These are phyloP conservation scores for Trachymyrmex septentrionalis DNA, from an alignment of 1,140 invertebrate genomes.

Conservation along the genomic window DNA sequence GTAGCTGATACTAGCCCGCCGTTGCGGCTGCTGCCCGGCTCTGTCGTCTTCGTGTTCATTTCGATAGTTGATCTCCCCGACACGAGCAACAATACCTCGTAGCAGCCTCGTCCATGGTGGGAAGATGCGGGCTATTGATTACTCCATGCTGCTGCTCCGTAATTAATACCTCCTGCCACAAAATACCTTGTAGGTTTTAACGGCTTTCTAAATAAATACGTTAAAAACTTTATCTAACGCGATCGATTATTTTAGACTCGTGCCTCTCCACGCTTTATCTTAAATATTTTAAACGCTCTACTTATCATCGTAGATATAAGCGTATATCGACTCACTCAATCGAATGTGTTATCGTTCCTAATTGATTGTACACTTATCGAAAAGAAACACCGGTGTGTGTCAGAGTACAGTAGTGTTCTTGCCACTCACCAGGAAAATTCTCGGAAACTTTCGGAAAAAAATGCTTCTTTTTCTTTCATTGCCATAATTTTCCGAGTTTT, in stretches of 20 bases:
- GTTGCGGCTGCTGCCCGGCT: background rate
- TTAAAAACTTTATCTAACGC: slow-evolving; percentile 8
- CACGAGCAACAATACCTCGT: slow-evolving; percentile 20
- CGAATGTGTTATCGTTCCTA: background rate
- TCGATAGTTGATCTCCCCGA: slow-evolving; percentile 55
- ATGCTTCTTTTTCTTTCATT: no score
- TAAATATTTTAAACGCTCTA: background rate
- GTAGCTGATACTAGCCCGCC: slow-evolving; percentile 19
- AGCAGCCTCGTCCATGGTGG: background rate
- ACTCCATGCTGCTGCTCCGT: background rate
- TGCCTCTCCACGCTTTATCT: background rate
- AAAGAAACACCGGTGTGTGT: background rate
- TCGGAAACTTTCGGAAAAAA: no score
- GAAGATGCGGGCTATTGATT: slow-evolving; percentile 43
- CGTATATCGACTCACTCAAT: background rate
- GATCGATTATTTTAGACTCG: background rate
- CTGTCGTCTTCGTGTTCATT: slow-evolving; percentile 43
- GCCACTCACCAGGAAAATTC: no score
- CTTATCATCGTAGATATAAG: background rate
- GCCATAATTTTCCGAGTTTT: no score
- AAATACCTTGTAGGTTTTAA: background rate
- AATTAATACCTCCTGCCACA: slow-evolving; percentile 22
- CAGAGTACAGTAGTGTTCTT: background rate
- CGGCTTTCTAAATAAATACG: background rate
- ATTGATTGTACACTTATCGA: background rate